Conservation (phyloP, 2,797 vertebrate genomes). For the Myotis vivesi region DNA sequence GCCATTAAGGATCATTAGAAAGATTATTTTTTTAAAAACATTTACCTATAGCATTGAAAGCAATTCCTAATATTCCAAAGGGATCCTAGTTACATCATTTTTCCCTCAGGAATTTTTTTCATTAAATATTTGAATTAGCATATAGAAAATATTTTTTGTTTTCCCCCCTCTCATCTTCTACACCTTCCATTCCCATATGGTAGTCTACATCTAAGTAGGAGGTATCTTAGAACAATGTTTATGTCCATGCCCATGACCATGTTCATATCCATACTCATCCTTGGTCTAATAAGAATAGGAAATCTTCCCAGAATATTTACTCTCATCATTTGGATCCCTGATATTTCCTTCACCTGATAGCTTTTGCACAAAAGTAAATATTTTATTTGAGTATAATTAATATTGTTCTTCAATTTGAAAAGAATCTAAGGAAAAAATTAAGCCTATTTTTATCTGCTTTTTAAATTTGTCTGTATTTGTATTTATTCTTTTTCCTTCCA, state of each 20-base stretch:
- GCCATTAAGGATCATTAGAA: not conserved
- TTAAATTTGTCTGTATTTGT: not conserved
- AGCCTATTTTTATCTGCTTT: not conserved
- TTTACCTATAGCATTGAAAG: not conserved
- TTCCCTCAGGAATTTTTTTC: constrained; percentile 36
- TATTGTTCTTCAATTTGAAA: not conserved
- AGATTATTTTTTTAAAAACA: constrained; percentile 7
- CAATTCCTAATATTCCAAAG: not conserved
- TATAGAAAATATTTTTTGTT: not conserved
- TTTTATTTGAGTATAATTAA: constrained; percentile 17
- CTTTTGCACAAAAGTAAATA: not conserved
- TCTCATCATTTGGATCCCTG: not conserved
- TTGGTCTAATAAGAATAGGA: not conserved
- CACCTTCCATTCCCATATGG: not conserved
- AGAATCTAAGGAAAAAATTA: constrained; percentile 1
- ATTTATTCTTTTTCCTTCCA: not conserved
- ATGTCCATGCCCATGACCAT: not conserved
- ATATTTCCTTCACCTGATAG: not conserved
- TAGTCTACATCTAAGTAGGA: not conserved
- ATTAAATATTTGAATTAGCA: constrained; percentile 25
- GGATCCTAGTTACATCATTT: not conserved
- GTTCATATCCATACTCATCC: not conserved
- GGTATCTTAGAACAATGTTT: not conserved
- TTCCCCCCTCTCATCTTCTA: not conserved
- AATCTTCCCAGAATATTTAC: not conserved